phyloP scores from a whole-genome alignment of 2,797 vertebrate species.

The Pipistrellus nathusii region DNA sequence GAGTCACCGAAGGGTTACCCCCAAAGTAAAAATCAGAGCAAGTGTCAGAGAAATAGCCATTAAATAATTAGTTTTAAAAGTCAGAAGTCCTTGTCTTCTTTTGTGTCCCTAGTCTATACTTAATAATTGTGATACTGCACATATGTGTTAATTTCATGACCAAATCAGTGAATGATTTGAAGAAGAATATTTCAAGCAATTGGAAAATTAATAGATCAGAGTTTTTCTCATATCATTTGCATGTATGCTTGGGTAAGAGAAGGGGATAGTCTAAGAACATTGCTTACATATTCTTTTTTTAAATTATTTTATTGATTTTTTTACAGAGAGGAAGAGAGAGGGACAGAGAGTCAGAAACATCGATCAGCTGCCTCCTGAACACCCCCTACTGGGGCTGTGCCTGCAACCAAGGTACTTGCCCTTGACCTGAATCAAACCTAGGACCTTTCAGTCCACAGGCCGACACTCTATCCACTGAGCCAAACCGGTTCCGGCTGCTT shows the following conservation, averaged over 20 bases:
- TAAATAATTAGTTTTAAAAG: neutral
- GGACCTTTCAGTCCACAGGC: too few species aligned
- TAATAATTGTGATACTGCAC: neutral
- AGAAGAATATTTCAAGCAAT: neutral
- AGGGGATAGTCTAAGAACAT: neutral
- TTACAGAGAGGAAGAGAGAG: too few species aligned
- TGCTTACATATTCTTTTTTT: neutral
- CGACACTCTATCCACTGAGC: too few species aligned
- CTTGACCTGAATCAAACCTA: too few species aligned
- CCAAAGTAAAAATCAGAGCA: neutral
- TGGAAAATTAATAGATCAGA: neutral
- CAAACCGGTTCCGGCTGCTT: too few species aligned
- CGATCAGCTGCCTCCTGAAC: too few species aligned
- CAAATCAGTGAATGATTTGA: neutral
- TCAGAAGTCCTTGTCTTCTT: neutral
- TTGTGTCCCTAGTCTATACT: neutral
- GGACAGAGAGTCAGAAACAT: too few species aligned
- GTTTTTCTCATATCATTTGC: conserved; percentile 28
- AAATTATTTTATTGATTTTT: too few species aligned
- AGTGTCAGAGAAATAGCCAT: neutral
- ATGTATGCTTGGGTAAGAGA: neutral
- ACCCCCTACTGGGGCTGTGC: too few species aligned
- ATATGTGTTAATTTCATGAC: neutral
- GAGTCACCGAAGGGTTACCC: neutral
- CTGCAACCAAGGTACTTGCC: too few species aligned